These are phyloP conservation scores for Pelecanoides urinatrix DNA, from an alignment of 2,113 vertebrate genomes.

Conservation along the genomic window DNA sequence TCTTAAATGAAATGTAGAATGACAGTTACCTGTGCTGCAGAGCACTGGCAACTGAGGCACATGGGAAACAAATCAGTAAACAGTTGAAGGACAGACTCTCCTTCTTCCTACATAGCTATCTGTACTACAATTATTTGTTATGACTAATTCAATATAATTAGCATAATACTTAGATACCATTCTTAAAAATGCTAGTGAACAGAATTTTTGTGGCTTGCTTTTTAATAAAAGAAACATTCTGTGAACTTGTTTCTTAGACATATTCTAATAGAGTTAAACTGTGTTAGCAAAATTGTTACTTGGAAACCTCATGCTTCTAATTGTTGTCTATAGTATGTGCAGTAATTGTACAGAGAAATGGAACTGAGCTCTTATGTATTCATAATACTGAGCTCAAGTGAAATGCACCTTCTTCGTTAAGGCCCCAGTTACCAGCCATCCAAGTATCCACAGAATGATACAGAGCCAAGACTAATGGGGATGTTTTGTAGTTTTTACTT, in stretches of 20 bases:
- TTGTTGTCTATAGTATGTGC: no score
- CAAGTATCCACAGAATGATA: background rate
- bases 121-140: background rate
- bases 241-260: background rate
- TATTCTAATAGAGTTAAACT: background rate
- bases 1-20: background rate
- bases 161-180: background rate
- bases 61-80: background rate
- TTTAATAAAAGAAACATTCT: background rate
- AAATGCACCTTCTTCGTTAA: background rate
- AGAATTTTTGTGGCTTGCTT: background rate
- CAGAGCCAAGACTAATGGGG: background rate
- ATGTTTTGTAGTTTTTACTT: background rate
- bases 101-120: background rate
- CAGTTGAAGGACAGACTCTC: background rate
- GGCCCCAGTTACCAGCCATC: background rate
- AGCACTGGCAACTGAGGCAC: background rate
- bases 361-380: background rate
- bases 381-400: background rate
- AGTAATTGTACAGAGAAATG: background rate
- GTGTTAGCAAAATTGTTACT: background rate
- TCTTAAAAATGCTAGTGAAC: background rate
- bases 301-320: background rate
- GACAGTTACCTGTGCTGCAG: background rate
- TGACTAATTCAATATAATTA: background rate